A percentile compares a stretch with the other conserved stretches of the same genome.
Conservation (phyloP, 2,888 invertebrate genomes). For the Embidobia sp. region DNA sequence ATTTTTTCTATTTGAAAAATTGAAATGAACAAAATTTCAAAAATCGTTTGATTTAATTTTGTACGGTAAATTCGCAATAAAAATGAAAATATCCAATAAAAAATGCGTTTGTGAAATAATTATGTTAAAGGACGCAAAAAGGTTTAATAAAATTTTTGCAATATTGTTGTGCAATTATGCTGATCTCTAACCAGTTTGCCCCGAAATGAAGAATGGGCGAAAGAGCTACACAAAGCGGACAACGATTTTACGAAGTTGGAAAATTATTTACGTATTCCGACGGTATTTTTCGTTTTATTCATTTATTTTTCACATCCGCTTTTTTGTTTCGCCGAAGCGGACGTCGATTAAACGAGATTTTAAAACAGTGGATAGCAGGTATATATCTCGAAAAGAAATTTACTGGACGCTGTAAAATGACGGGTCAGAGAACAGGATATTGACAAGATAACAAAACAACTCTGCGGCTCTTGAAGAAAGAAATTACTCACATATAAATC, state of each 20-base stretch:
- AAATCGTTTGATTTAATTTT: no score
- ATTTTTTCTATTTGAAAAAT: no score
- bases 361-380: conserved; percentile 69
- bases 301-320: conserved; percentile 58
- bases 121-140: neutral
- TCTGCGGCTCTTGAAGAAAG: conserved; percentile 31
- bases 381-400: conserved; percentile 75
- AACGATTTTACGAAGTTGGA: conserved; percentile 37
- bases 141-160: conserved; percentile 10
- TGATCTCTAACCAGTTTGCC: conserved; percentile 13
- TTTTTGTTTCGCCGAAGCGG: conserved; percentile 56
- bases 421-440: conserved; percentile 59
- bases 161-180: conserved; percentile 29
- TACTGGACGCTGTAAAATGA: conserved; percentile 68
- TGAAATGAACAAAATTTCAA: no score
- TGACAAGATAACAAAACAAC: conserved; percentile 66
- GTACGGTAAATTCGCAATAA: neutral
- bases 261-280: conserved; percentile 61
- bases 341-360: conserved; percentile 76
- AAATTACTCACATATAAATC: conserved; percentile 26
- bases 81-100: neutral
- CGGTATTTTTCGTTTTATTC: conserved; percentile 55
- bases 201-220: conserved; percentile 16
- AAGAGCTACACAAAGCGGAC: conserved; percentile 15
- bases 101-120: neutral